Evolutionary conservation across 2,888 invertebrate genomes (phyloP).

Genomic region (Steinernema hermaphroditum): DNA sequence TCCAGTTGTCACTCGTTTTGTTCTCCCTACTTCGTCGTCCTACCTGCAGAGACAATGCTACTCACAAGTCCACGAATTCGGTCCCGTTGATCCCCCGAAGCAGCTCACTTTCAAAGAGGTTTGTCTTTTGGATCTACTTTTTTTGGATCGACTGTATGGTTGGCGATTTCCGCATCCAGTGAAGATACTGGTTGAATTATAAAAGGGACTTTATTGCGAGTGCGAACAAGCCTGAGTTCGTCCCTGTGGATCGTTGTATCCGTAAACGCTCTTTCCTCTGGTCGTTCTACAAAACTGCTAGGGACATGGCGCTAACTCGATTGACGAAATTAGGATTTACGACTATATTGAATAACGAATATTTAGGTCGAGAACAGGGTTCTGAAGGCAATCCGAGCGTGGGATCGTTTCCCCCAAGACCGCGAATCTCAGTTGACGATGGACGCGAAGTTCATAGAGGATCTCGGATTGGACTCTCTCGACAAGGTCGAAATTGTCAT

Average conservation of each 20-base stretch:
- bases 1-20: conserved; percentile 18
- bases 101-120: conserved; percentile 61
- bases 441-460: conserved; percentile 91
- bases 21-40: neutral
- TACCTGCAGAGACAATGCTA: conserved; percentile 4
- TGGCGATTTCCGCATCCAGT: neutral
- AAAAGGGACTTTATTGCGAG: too few relatives aligned
- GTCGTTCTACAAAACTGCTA: too few relatives aligned
- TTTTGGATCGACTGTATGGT: conserved; percentile 25
- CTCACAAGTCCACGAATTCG: conserved; percentile 25
- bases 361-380: conserved; percentile 62
- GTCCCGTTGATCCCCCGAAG: conserved; percentile 54
- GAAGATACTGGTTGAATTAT: too few relatives aligned
- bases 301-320: too few relatives aligned
- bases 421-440: conserved; percentile 75
- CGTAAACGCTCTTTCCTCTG: too few relatives aligned
- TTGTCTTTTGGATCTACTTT: conserved; percentile 17
- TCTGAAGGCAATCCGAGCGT: conserved; percentile 62
- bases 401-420: conserved; percentile 63
- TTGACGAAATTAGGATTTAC: too few relatives aligned
- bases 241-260: too few relatives aligned
- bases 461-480: conserved; percentile 90
- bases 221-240: too few relatives aligned
- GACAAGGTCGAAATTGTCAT: conserved; percentile 98
- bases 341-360: neutral